Base-by-base conservation (phyloP, 2,888 invertebrate genomes). In the Ochropleura plecta region DNA sequence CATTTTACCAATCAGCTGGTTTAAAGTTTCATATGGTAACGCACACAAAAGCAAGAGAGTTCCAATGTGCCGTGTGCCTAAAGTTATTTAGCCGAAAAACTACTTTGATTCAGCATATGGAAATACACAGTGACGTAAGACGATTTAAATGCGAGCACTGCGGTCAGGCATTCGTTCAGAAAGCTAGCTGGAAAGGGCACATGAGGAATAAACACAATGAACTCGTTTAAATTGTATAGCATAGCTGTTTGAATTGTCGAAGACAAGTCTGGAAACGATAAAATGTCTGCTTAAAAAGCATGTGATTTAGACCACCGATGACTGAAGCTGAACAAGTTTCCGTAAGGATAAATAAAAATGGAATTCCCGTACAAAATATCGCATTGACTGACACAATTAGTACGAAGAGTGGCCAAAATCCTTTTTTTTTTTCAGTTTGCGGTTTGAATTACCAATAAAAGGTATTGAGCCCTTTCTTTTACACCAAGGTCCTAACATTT, bases 51-150 rank as follows among this genome's bases (percentile, higher is more conserved):
- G 84, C 88, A 4, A 92, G 90, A 76, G 89, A 90, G 0, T 93
- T 90, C 68, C 87, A 91, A 57, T 96, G 96, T 73, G 85, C 89
- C 3, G 82, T 94, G 0, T 96, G 96, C 66, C 79, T 88, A 4
- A 95, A 94, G 76, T 71, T 77, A 0, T 93, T 87, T 71, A 83
- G 82, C 5, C 84, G 92, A 9, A 84, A 87, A 67, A 86, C 82
- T n/a, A 89, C 91, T 0, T 71, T 93, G 5, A 82, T 62, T 5
- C 63, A 90, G n/a, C 92, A 92, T 20, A 89, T 92, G 88, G 81
- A 88, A 48, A 92, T 91, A 65, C 92, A 92, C 55, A 89, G 85
- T 20, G 89, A 90, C 42, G 86, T 89, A 53, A 86, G 87, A 16
- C 67, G 88, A 16, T 91, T 88, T 55, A 85, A 88, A 42, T 91